A percentile compares a stretch with the other conserved stretches of the same genome.
Conservation (phyloP, 2,888 invertebrate species). For the Lepeophtheirus nordmannii region DNA sequence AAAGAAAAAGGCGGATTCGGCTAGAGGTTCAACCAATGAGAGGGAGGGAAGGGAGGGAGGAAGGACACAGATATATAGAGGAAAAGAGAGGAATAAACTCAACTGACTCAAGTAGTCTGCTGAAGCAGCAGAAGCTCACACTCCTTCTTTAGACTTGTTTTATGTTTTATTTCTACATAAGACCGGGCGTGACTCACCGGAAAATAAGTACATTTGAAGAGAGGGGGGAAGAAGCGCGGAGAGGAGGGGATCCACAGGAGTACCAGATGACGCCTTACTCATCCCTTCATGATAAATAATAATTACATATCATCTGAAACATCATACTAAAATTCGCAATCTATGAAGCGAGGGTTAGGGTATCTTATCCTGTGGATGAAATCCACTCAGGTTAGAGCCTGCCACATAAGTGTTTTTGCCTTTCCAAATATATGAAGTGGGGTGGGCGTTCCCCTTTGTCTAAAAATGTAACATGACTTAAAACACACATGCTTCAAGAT, state of each 20-base stretch:
- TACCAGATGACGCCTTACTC: neutral
- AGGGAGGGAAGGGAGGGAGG: neutral
- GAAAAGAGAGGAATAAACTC: neutral
- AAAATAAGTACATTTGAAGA: neutral
- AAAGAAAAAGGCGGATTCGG: neutral
- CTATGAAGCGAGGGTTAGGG: too few relatives aligned
- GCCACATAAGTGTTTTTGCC: too few relatives aligned
- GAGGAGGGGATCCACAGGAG: neutral
- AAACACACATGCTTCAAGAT: neutral
- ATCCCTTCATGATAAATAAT: neutral
- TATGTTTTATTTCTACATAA: neutral
- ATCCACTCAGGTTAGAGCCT: too few relatives aligned
- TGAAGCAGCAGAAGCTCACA: neutral
- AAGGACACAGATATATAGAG: neutral
- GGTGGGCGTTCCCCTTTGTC: neutral
- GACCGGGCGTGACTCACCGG: slow-evolving; percentile 8
- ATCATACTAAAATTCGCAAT: too few relatives aligned
- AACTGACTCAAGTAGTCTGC: neutral
- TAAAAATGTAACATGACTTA: neutral
- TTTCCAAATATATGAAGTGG: too few relatives aligned
- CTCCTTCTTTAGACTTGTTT: neutral
- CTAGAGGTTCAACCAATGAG: neutral
- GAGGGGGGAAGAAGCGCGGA: neutral
- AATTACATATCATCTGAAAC: too few relatives aligned
- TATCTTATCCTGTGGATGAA: too few relatives aligned